A percentile compares a stretch with the other conserved stretches of the same genome.
These are phyloP conservation scores for Dryobotodes eremita DNA, from an alignment of 2,888 invertebrate genomes.

Conservation along the genomic window DNA sequence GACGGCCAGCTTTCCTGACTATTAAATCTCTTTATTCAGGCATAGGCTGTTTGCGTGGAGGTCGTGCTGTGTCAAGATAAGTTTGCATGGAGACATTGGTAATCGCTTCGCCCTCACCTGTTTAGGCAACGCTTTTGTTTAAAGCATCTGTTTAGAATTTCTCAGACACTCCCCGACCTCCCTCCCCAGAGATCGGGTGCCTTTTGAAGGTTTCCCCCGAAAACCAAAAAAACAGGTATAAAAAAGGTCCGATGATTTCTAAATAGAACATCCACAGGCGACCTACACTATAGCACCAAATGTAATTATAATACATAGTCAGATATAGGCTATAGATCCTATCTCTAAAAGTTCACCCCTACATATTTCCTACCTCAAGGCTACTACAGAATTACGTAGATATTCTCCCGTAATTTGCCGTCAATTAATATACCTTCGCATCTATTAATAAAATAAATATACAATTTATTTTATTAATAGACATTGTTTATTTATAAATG, in stretches of 20 bases:
- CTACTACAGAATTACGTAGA: conserved; percentile 17
- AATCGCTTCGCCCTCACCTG: background rate
- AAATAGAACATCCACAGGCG: background rate
- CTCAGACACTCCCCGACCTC: no score
- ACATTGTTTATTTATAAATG: conserved; percentile 64
- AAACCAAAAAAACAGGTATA: no score
- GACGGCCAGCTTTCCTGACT: no score
- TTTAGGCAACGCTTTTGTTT: background rate
- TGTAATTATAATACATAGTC: background rate
- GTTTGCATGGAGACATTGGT: background rate
- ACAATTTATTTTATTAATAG: conserved; percentile 47
- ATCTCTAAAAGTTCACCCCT: conserved; percentile 14
- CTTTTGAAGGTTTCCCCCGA: no score
- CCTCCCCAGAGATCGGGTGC: no score
- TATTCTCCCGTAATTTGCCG: conserved; percentile 12
- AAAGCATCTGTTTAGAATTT: background rate
- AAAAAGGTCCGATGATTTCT: background rate
- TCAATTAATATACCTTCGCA: conserved; percentile 17
- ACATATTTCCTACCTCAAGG: background rate
- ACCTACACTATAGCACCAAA: background rate
- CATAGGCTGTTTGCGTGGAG: background rate
- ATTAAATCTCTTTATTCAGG: background rate
- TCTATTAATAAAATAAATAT: conserved; percentile 42
- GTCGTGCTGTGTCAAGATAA: background rate
- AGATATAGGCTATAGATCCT: background rate